Percentiles rank a stretch among this genome's conserved stretches.
phyloP scores from a whole-genome alignment of 1,140 invertebrate genomes.

The Drosophila insularis region DNA sequence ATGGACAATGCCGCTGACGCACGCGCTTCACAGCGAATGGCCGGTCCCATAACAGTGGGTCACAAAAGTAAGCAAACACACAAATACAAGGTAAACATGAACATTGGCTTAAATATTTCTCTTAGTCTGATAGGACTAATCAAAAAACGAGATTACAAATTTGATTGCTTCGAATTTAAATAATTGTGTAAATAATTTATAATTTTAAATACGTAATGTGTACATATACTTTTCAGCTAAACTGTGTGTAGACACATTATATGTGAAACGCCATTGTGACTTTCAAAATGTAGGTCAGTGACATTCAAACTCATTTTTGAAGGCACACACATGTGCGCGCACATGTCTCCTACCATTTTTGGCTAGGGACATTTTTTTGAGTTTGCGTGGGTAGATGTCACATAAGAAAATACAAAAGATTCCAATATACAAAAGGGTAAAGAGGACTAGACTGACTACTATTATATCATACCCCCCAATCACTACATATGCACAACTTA shows the following conservation, averaged over 20 bases:
- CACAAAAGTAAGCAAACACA: background rate
- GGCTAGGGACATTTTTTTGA: constrained; percentile 5
- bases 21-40: constrained; percentile 18
- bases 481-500: constrained; percentile 80
- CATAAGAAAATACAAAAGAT: background rate
- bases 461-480: background rate
- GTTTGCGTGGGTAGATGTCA: constrained; percentile 14
- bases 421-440: background rate
- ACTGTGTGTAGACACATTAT: constrained; percentile 5
- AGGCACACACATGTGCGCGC: background rate
- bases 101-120: background rate
- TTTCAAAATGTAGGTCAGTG: constrained; percentile 77
- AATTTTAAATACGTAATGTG: background rate
- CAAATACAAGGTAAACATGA: background rate
- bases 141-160: no score
- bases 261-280: constrained; percentile 51
- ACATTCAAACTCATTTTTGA: constrained; percentile 66
- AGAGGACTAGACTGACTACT: no score
- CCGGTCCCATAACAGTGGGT: background rate
- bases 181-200: no score
- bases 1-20: constrained; percentile 3
- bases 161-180: no score
- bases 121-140: no score
- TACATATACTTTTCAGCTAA: constrained; percentile 2
- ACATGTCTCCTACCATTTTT: background rate